phyloP scores from a whole-genome alignment of 2,113 vertebrate genomes.

The Rhizomys pruinosus region DNA sequence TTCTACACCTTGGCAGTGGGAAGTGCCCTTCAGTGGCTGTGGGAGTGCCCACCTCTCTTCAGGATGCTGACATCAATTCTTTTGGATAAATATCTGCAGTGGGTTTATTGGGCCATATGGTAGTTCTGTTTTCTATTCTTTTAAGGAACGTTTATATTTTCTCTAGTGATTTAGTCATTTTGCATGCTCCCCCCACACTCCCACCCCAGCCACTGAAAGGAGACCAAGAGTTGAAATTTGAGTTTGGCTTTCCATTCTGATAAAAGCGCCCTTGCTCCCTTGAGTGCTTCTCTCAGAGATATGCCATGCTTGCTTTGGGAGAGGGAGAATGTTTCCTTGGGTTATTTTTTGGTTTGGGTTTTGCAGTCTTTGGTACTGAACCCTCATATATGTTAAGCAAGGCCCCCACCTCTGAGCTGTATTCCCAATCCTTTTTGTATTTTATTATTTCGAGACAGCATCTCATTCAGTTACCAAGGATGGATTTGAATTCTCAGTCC shows the following conservation, averaged over 20 bases:
- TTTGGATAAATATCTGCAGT: neutral
- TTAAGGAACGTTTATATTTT: neutral
- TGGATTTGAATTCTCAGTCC: neutral
- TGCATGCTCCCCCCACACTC: too few species aligned
- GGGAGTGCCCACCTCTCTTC: neutral
- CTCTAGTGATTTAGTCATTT: neutral
- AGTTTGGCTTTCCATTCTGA: constrained; percentile 38
- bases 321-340: neutral
- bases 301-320: neutral
- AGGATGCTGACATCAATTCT: neutral
- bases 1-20: neutral
- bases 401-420: neutral
- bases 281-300: neutral
- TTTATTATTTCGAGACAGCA: neutral
- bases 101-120: too few species aligned
- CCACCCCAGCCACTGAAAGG: neutral
- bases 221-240: neutral
- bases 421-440: neutral
- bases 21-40: too few species aligned
- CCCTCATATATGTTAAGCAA: neutral
- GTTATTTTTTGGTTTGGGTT: neutral
- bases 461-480: neutral
- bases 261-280: neutral
- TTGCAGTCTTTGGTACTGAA: neutral
- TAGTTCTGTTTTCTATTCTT: neutral